Percentiles rank a stretch among this genome's conserved stretches.
phyloP scores from a whole-genome alignment of 2,888 invertebrate genomes.

The Scelioninae gen. 1 region DNA sequence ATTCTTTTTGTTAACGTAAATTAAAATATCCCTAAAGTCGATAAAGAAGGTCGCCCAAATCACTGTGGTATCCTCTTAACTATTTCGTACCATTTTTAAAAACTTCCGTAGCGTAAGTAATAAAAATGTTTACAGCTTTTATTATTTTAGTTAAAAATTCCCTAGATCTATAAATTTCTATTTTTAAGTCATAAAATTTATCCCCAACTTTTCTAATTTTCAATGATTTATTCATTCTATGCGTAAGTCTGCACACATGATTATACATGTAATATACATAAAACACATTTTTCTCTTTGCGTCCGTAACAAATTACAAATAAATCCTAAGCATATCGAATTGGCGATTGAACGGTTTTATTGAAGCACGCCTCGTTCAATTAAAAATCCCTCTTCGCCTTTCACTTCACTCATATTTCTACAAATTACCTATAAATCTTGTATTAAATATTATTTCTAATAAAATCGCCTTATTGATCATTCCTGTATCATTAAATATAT shows the following conservation, averaged over 20 bases:
- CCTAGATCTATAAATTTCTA: no score
- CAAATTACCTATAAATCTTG: conserved; percentile 64
- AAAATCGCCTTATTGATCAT: conserved; percentile 50
- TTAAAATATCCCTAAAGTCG: no score
- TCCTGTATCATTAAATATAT: conserved; percentile 48
- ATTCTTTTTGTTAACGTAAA: no score
- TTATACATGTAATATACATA: conserved; percentile 9
- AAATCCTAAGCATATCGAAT: conserved; percentile 61
- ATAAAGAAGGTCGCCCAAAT: no score
- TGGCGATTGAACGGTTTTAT: conserved; percentile 59
- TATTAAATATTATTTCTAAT: conserved; percentile 59
- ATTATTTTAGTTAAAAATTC: no score
- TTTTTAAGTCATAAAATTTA: no score
- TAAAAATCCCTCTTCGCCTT: conserved; percentile 51
- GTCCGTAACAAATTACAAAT: conserved; percentile 49
- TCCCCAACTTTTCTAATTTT: neutral
- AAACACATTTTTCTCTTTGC: conserved; percentile 31
- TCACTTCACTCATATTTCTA: conserved; percentile 62
- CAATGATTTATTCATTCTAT: neutral
- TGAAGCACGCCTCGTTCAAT: conserved; percentile 51
- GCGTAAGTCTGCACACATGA: neutral
- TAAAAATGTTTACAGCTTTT: no score
- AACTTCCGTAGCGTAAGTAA: no score
- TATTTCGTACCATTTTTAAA: no score
- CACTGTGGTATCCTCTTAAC: no score